phyloP scores from a whole-genome alignment of 2,113 vertebrate genomes.

The Melanostigma gelatinosum region DNA sequence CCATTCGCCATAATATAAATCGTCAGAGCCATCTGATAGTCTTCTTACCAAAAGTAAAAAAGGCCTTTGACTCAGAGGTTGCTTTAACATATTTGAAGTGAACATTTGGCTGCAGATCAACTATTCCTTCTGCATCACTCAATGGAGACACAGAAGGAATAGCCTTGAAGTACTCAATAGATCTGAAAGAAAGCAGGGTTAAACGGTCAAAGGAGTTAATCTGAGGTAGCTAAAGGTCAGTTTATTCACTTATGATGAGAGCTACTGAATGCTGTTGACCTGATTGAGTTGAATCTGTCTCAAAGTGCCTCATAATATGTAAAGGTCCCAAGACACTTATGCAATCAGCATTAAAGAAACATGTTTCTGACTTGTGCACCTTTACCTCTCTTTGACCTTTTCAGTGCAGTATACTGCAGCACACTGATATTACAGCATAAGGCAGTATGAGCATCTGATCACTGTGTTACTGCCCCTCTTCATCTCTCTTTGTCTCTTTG shows the following conservation, averaged over 20 bases:
- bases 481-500: constrained; percentile 40
- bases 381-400: constrained; percentile 1
- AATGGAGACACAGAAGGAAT: constrained; percentile 35
- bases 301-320: constrained; percentile 22
- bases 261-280: constrained; percentile 8
- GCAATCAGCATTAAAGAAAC: constrained; percentile 16
- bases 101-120: constrained; percentile 54
- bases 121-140: constrained; percentile 11
- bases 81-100: constrained; percentile 53
- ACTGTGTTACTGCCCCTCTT: constrained; percentile 1
- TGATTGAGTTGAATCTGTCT: constrained; percentile 13
- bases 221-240: constrained; percentile 5
- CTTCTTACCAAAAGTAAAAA: constrained; percentile 36
- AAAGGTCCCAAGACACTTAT: not conserved
- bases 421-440: not conserved
- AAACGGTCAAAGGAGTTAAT: constrained; percentile 40
- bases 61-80: constrained; percentile 48
- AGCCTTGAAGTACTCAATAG: constrained; percentile 37
- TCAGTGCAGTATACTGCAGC: not conserved
- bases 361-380: not conserved
- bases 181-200: constrained; percentile 19
- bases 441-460: not conserved
- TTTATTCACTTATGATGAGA: constrained; percentile 30
- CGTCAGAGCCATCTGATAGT: constrained; percentile 62
- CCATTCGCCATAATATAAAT: constrained; percentile 72